phyloP scores from a whole-genome alignment of 2,888 invertebrate species.

The Pristionchus exspectatus region DNA sequence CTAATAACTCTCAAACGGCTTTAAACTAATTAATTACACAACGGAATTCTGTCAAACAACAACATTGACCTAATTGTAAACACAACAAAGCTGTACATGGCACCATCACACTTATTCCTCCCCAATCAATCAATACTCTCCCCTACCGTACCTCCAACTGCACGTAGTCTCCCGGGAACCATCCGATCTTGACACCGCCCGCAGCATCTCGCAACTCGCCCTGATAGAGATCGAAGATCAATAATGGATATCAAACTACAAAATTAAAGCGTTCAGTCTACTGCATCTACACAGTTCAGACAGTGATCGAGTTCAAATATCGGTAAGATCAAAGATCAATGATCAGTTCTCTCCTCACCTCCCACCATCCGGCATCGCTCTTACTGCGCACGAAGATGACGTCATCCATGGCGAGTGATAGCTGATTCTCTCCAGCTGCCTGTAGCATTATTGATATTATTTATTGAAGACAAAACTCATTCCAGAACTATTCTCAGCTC shows the following conservation, averaged over 20 bases:
- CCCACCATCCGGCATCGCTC: constrained; percentile 99
- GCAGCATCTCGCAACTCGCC: constrained; percentile 62
- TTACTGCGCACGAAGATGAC: constrained; percentile 94
- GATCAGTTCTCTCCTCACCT: constrained; percentile 83
- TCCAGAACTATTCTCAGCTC: neutral
- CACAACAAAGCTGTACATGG: neutral
- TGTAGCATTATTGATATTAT: constrained; percentile 89
- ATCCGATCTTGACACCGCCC: constrained; percentile 89
- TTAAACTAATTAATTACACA: neutral
- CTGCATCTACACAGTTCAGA: neutral
- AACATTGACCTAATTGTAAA: neutral
- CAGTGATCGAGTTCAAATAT: no score
- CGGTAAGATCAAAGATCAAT: constrained; percentile 1
- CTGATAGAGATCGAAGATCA: neutral
- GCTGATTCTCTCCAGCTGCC: constrained; percentile 92
- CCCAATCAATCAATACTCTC: neutral
- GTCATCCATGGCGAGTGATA: constrained; percentile 92
- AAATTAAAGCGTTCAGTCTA: neutral
- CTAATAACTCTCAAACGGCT: neutral
- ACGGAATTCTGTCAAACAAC: neutral
- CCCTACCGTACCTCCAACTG: constrained; percentile 82
- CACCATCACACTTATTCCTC: neutral
- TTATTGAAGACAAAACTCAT: neutral
- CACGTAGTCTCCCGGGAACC: constrained; percentile 99
- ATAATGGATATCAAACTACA: neutral